Conservation (phyloP, 2,797 vertebrate genomes). For the Botia kubotai region DNA sequence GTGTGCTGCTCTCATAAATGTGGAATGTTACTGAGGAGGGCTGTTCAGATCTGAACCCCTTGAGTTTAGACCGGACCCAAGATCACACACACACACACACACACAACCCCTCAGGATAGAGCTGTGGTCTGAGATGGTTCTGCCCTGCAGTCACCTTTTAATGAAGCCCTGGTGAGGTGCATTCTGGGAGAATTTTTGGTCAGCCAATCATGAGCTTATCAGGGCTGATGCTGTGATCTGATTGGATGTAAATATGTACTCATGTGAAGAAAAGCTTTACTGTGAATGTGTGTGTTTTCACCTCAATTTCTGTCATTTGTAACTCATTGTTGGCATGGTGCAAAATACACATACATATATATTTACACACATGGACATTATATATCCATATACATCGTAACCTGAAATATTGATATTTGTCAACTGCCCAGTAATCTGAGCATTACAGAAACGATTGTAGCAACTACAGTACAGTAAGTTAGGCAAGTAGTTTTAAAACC, state of each 20-base stretch:
- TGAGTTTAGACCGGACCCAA: slow-evolving; percentile 53
- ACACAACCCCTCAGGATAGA: slow-evolving; percentile 49
- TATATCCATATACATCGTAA: background rate
- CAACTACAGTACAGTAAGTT: no score
- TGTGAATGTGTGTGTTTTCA: background rate
- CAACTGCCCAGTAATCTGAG: no score
- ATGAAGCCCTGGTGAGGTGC: slow-evolving; percentile 87
- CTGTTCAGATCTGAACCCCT: slow-evolving; percentile 54
- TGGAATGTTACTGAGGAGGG: slow-evolving; percentile 39
- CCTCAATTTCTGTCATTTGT: no score
- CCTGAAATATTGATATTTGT: background rate
- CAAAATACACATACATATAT: no score
- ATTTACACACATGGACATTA: background rate
- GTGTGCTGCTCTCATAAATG: slow-evolving; percentile 23
- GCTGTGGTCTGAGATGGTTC: slow-evolving; percentile 91
- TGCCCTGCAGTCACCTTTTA: slow-evolving; percentile 93
- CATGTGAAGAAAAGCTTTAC: slow-evolving; percentile 42
- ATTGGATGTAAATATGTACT: slow-evolving; percentile 53
- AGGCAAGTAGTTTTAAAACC: no score
- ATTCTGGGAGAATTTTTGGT: slow-evolving; percentile 54
- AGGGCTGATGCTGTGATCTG: slow-evolving; percentile 33
- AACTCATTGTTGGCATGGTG: background rate
- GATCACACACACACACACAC: slow-evolving; percentile 52
- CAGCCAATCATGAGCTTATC: slow-evolving; percentile 37
- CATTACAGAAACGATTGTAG: no score